Evolutionary conservation across 2,888 invertebrate genomes (phyloP).

Genomic region (Biston stratarius): DNA sequence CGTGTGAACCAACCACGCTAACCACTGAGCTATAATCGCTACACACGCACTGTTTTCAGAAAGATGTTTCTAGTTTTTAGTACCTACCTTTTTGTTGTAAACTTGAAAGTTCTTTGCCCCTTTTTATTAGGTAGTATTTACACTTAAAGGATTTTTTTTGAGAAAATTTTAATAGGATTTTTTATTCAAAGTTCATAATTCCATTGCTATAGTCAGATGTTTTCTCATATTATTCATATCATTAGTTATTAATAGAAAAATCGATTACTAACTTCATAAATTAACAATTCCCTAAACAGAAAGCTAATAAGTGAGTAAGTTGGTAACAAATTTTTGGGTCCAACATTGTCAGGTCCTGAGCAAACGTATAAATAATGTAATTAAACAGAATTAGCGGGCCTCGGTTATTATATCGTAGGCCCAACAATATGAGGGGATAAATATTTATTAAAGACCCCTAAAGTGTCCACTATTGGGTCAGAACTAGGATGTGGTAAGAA

Average conservation of each 20-base stretch:
- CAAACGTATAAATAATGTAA: slow-evolving; percentile 78
- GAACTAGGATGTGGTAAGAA: slow-evolving; percentile 45
- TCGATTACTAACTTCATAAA: slow-evolving; percentile 18
- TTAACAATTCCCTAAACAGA: slow-evolving; percentile 16
- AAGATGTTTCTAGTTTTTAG: too few species aligned
- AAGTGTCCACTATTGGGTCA: slow-evolving; percentile 82
- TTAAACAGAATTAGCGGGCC: slow-evolving; percentile 64
- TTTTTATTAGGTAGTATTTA: too few species aligned
- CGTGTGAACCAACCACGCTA: too few species aligned
- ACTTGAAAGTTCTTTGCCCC: too few species aligned
- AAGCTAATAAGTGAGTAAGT: slow-evolving; percentile 18
- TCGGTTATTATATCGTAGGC: slow-evolving; percentile 47
- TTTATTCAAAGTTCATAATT: too few species aligned
- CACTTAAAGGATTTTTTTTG: too few species aligned
- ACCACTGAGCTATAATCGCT: too few species aligned
- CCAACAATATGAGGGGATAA: slow-evolving; percentile 81
- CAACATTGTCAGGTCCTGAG: slow-evolving; percentile 62
- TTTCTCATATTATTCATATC: too few species aligned
- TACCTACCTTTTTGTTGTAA: too few species aligned
- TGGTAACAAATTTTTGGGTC: slow-evolving; percentile 39
- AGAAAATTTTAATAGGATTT: too few species aligned
- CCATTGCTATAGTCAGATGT: too few species aligned
- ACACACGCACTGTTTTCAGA: too few species aligned
- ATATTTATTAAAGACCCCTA: slow-evolving; percentile 81
- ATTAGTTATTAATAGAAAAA: neutral